Percentiles rank a stretch among this genome's conserved stretches.
phyloP scores from a whole-genome alignment of 2,797 vertebrate genomes.

The Ceryle rudis region DNA sequence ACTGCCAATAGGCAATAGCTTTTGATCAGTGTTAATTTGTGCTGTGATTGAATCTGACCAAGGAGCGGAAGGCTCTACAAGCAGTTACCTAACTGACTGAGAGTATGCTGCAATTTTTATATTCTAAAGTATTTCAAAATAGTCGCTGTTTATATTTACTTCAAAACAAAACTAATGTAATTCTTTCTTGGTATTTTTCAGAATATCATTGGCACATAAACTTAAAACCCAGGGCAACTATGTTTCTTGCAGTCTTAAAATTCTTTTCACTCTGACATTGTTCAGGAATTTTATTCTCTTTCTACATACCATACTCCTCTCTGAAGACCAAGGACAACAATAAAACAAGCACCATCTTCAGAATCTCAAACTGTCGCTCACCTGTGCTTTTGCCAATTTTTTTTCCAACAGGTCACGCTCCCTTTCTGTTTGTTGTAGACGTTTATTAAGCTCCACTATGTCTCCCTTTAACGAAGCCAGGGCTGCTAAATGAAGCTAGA shows the following conservation, averaged over 20 bases:
- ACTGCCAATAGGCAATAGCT: background rate
- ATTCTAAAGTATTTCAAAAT: background rate
- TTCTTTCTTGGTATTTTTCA: background rate
- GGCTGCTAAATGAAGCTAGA: slow-evolving; percentile 86
- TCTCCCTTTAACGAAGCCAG: slow-evolving; percentile 89
- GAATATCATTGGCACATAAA: background rate
- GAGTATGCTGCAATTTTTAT: background rate
- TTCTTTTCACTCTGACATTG: background rate
- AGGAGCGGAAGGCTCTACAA: background rate
- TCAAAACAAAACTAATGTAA: background rate
- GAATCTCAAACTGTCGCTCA: slow-evolving; percentile 54
- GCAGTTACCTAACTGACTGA: background rate
- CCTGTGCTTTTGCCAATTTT: slow-evolving; percentile 88
- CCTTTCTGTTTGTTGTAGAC: slow-evolving; percentile 86
- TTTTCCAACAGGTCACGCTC: slow-evolving; percentile 87
- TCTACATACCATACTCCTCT: background rate
- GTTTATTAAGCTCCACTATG: slow-evolving; percentile 87
- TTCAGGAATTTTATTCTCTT: background rate
- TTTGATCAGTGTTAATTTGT: background rate
- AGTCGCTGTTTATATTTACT: background rate
- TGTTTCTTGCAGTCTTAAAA: background rate
- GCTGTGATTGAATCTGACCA: background rate
- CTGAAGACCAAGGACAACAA: background rate
- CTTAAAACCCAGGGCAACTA: background rate
- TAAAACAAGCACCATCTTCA: background rate